These are phyloP conservation scores for Oncorhynchus tshawytscha DNA, from an alignment of 2,113 vertebrate species.

Conservation along the genomic window DNA sequence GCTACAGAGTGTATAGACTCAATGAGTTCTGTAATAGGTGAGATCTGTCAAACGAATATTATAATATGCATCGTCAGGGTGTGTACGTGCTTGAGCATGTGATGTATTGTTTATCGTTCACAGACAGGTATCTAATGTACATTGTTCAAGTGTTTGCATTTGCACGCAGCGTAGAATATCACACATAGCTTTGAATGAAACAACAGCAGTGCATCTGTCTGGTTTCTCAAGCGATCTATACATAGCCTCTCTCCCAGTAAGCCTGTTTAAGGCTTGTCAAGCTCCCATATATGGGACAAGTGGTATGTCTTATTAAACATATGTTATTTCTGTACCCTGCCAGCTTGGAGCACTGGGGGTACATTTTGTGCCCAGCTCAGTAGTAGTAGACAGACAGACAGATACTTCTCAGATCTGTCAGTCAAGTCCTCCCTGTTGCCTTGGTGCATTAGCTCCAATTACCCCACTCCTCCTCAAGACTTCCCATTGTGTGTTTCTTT, in stretches of 20 bases:
- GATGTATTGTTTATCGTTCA: neutral
- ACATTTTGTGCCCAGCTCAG: neutral
- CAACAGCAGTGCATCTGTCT: slow-evolving; percentile 34
- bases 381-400: neutral
- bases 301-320: slow-evolving; percentile 37
- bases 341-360: neutral
- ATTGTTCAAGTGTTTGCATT: slow-evolving; percentile 1
- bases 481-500: slow-evolving; percentile 52
- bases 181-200: slow-evolving; percentile 19
- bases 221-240: slow-evolving; percentile 28
- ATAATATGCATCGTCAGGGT: neutral
- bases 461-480: slow-evolving; percentile 44
- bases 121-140: slow-evolving; percentile 42
- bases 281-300: slow-evolving; percentile 36
- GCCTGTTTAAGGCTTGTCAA: slow-evolving; percentile 49
- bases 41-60: no score
- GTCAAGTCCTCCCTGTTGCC: slow-evolving; percentile 1
- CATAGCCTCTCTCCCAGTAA: slow-evolving; percentile 43
- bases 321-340: slow-evolving; percentile 56
- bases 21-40: neutral
- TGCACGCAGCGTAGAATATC: slow-evolving; percentile 7
- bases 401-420: slow-evolving; percentile 38
- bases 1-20: neutral
- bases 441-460: slow-evolving; percentile 6
- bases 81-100: slow-evolving; percentile 53